Conservation (phyloP, 2,888 invertebrate species). For the Mantis religiosa region DNA sequence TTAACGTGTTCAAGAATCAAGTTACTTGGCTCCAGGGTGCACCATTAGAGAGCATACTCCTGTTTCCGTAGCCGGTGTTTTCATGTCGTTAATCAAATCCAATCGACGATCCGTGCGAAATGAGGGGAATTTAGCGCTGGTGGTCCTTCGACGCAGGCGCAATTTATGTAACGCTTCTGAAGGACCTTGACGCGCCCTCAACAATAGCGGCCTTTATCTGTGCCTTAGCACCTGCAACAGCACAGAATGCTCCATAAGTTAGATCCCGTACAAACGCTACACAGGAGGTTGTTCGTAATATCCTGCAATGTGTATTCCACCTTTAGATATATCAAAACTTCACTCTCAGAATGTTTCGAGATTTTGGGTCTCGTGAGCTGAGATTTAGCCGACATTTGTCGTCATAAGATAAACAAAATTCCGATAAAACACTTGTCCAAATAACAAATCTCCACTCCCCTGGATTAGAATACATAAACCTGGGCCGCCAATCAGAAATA, state of each 20-base stretch:
- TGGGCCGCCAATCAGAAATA: too few species aligned
- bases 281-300: too few species aligned
- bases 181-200: not conserved
- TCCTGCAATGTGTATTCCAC: too few species aligned
- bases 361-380: too few species aligned
- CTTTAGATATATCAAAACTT: too few species aligned
- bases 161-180: not conserved
- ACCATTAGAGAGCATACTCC: not conserved
- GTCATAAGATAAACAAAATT: too few species aligned
- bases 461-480: too few species aligned
- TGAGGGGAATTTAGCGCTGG: not conserved
- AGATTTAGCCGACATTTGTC: too few species aligned
- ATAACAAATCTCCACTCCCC: too few species aligned
- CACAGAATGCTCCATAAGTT: not conserved
- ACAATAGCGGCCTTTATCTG: not conserved
- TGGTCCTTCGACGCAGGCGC: not conserved
- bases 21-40: not conserved
- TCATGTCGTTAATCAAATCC: not conserved
- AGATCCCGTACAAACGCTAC: too few species aligned
- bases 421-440: too few species aligned
- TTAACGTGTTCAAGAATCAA: not conserved
- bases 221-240: not conserved
- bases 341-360: too few species aligned
- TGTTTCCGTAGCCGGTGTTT: not conserved
- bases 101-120: not conserved